Conservation (phyloP, 2,797 vertebrate species). For the Intellagama lesueurii region DNA sequence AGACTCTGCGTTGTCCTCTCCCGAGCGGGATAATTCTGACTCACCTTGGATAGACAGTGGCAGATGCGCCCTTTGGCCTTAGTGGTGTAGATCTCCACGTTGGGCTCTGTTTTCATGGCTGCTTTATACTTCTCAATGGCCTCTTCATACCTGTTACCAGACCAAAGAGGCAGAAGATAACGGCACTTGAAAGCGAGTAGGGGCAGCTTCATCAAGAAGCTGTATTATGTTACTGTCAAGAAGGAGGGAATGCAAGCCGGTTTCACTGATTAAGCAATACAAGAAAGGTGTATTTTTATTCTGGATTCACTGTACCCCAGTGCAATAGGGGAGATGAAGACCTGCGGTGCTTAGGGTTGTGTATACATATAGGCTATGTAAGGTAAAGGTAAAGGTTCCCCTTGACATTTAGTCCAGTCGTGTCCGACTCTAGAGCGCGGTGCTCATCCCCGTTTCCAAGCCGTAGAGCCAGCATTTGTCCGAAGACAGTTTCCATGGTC, state of each 20-base stretch:
- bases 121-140: conserved; percentile 83
- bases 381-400: too few relatives aligned
- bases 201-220: neutral
- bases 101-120: conserved; percentile 82
- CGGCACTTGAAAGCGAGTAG: neutral
- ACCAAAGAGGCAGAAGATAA: neutral
- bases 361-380: too few relatives aligned
- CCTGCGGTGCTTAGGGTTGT: too few relatives aligned
- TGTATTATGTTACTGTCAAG: neutral
- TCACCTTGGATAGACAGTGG: conserved; percentile 79
- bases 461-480: too few relatives aligned
- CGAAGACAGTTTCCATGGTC: too few relatives aligned
- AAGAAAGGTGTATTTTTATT: neutral
- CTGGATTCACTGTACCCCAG: neutral
- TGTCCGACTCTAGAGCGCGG: too few relatives aligned
- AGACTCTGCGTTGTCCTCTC: neutral
- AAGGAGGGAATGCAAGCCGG: neutral
- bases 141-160: conserved; percentile 77
- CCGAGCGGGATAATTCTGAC: too few relatives aligned
- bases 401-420: too few relatives aligned
- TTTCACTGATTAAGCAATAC: neutral
- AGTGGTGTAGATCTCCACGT: conserved; percentile 78
- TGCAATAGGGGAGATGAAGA: neutral
- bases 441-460: too few relatives aligned
- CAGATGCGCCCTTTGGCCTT: conserved; percentile 86